Percentiles rank a stretch among this genome's conserved stretches.
Evolutionary conservation across 2,888 invertebrate species (phyloP).

Genomic region (Drosophila nr. perissopoda): DNA sequence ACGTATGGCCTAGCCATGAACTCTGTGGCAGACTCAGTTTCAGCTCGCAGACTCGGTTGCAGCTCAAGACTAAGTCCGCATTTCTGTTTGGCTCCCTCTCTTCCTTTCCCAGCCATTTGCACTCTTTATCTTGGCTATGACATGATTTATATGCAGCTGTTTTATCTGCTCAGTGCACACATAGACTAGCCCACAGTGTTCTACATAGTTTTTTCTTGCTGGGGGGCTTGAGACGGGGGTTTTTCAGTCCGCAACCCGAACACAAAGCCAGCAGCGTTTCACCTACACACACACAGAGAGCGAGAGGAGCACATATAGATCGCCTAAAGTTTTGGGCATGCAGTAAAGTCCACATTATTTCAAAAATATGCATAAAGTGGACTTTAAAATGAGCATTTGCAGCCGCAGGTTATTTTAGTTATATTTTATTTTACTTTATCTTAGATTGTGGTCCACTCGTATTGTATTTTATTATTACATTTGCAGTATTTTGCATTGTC

Average conservation of each 20-base stretch:
- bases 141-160: constrained; percentile 72
- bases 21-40: constrained; percentile 3
- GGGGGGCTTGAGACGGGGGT: background rate
- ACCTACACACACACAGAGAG: constrained; percentile 21
- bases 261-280: constrained; percentile 43
- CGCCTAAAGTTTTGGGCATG: constrained; percentile 45
- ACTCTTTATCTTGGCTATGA: constrained; percentile 71
- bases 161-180: constrained; percentile 64
- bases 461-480: constrained; percentile 3
- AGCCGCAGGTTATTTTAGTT: constrained; percentile 27
- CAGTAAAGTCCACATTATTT: constrained; percentile 60
- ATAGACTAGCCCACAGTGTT: constrained; percentile 26
- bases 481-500: background rate
- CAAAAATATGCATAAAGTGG: constrained; percentile 64
- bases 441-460: background rate
- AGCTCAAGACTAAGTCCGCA: constrained; percentile 32
- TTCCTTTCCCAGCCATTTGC: constrained; percentile 52
- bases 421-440: constrained; percentile 10
- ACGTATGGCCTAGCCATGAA: constrained; percentile 22
- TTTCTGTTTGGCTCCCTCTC: constrained; percentile 12
- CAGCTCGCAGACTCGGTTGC: constrained; percentile 4
- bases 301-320: constrained; percentile 12
- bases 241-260: constrained; percentile 11
- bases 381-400: constrained; percentile 50
- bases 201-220: background rate